Conservation (phyloP, 1,140 invertebrate genomes). For the Leptinotarsa lineolata region DNA sequence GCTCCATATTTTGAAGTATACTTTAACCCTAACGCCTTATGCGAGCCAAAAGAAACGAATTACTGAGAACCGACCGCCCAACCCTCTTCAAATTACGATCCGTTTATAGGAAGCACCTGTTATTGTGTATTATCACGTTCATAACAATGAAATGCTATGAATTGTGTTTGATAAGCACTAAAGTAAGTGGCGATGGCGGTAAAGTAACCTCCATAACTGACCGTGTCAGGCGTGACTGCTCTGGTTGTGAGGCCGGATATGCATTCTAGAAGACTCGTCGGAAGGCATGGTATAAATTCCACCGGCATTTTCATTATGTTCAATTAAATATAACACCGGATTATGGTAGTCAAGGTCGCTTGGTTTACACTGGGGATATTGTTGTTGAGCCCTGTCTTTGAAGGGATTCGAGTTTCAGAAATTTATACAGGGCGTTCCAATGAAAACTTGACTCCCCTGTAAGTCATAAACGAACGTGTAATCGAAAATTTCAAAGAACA, state of each 20-base stretch:
- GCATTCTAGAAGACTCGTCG: constrained; percentile 43
- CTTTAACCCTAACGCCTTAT: no score
- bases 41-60: no score
- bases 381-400: no score
- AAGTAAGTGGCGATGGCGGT: constrained; percentile 9
- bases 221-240: constrained; percentile 52
- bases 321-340: constrained; percentile 2
- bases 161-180: constrained; percentile 3
- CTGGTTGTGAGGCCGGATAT: constrained; percentile 51
- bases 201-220: constrained; percentile 51
- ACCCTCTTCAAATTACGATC: no score
- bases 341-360: background rate
- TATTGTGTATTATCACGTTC: constrained; percentile 1
- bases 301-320: constrained; percentile 8
- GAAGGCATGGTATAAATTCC: constrained; percentile 19
- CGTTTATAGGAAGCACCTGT: no score
- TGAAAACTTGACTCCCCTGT: no score
- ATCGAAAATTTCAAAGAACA: no score
- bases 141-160: background rate
- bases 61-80: no score
- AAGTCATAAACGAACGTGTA: no score
- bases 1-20: no score
- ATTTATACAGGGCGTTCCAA: no score
- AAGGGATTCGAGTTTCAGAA: no score
- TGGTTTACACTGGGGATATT: background rate